Percentiles rank a stretch among this genome's conserved stretches.
Evolutionary conservation across 1,140 invertebrate genomes (phyloP).

Genomic region (Archegozetes longisetosus): DNA sequence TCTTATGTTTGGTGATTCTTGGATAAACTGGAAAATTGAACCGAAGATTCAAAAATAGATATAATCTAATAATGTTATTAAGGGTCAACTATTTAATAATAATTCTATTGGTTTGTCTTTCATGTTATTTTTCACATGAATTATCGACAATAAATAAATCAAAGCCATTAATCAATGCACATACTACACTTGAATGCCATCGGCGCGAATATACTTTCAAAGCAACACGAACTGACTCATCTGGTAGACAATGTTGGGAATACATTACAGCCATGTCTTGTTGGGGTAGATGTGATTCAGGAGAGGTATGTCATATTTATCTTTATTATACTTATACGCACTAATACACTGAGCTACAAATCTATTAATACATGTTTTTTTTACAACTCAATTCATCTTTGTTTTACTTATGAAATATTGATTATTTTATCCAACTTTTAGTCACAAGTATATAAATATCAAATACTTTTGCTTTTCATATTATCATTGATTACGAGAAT

Average conservation of each 20-base stretch:
- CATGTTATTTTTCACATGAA: background rate
- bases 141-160: background rate
- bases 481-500: too few relatives aligned
- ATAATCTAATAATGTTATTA: background rate
- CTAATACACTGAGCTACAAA: background rate
- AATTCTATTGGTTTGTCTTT: background rate
- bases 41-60: too few relatives aligned
- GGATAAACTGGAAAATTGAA: too few relatives aligned
- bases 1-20: too few relatives aligned
- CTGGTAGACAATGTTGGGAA: conserved; percentile 49
- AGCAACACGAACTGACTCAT: conserved; percentile 33
- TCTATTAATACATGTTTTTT: conserved; percentile 5
- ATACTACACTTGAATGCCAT: conserved; percentile 32
- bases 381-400: too few relatives aligned
- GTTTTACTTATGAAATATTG: too few relatives aligned
- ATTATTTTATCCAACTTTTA: too few relatives aligned
- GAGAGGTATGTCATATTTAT: conserved; percentile 39
- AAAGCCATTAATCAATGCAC: background rate
- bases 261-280: conserved; percentile 53
- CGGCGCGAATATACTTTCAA: conserved; percentile 32
- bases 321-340: background rate
- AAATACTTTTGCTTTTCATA: too few relatives aligned
- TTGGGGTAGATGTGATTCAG: conserved; percentile 64
- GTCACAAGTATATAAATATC: too few relatives aligned
- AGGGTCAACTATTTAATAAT: background rate